Conservation (phyloP, 2,888 invertebrate species). For the Falcaria lacertinaria region DNA sequence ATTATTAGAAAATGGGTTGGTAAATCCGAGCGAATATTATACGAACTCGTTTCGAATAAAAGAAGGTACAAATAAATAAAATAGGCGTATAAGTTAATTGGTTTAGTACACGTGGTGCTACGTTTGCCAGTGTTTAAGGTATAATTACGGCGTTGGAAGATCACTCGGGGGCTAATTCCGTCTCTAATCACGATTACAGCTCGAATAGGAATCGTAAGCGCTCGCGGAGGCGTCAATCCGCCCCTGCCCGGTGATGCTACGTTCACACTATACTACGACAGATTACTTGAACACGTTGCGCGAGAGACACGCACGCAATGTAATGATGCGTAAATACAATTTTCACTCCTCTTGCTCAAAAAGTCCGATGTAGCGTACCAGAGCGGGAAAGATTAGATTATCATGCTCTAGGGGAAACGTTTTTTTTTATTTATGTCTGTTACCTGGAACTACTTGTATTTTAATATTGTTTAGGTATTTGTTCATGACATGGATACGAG, state of each 20-base stretch:
- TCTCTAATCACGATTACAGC: conserved; percentile 60
- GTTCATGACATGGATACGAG: too few relatives aligned
- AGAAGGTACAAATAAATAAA: conserved; percentile 6
- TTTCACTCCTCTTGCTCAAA: too few relatives aligned
- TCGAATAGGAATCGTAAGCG: conserved; percentile 44
- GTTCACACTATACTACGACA: conserved; percentile 22
- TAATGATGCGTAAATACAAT: too few relatives aligned
- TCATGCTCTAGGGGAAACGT: too few relatives aligned
- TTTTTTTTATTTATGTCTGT: too few relatives aligned
- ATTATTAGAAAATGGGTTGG: too few relatives aligned
- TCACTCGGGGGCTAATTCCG: conserved; percentile 55
- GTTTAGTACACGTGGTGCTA: conserved; percentile 33
- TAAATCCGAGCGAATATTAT: background rate
- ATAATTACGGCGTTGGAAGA: conserved; percentile 39
- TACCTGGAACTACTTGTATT: too few relatives aligned
- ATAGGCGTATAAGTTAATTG: conserved; percentile 19
- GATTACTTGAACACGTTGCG: background rate
- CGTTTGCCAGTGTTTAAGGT: conserved; percentile 38
- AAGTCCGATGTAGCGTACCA: too few relatives aligned
- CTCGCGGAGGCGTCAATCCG: conserved; percentile 56
- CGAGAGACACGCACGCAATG: too few relatives aligned
- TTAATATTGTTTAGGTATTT: too few relatives aligned
- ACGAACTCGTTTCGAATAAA: background rate
- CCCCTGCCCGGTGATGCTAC: conserved; percentile 36
- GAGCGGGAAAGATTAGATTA: too few relatives aligned